Evolutionary conservation across 2,888 invertebrate species (phyloP).

Genomic region (Pherbina coryleti): DNA sequence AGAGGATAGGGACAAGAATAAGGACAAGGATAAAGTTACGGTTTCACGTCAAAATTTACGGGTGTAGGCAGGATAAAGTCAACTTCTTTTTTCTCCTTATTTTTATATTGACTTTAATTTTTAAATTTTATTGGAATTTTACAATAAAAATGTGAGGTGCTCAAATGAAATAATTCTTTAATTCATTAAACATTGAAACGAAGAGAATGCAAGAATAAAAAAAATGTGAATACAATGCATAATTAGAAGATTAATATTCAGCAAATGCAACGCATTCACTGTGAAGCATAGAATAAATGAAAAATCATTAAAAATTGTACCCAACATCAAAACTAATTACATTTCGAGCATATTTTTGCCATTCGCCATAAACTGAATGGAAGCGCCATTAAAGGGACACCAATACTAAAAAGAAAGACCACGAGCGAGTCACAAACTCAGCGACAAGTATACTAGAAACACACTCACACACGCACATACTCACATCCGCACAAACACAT

Average conservation of each 20-base stretch:
- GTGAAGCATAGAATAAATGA: background rate
- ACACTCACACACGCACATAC: too few species aligned
- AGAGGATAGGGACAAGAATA: too few species aligned
- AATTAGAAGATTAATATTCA: background rate
- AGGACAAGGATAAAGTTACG: too few species aligned
- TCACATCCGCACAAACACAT: too few species aligned
- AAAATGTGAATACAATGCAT: background rate
- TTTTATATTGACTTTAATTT: too few species aligned
- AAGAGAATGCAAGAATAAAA: background rate
- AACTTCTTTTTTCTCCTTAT: too few species aligned
- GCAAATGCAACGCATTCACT: background rate
- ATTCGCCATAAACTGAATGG: slow-evolving; percentile 15
- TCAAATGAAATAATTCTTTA: background rate
- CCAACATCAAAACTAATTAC: slow-evolving; percentile 28
- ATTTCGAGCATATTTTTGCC: slow-evolving; percentile 30
- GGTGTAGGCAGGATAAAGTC: too few species aligned
- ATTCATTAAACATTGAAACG: background rate
- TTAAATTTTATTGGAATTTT: too few species aligned
- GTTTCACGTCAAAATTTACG: too few species aligned
- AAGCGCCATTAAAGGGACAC: background rate
- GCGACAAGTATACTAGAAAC: background rate
- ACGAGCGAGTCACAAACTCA: background rate
- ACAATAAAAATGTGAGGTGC: too few species aligned
- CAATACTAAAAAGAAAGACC: background rate
- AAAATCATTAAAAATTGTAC: background rate